A percentile compares a stretch with the other conserved stretches of the same genome.
Evolutionary conservation across 1,140 invertebrate genomes (phyloP).

Genomic region (Pseudomyrmex flavicornis): DNA sequence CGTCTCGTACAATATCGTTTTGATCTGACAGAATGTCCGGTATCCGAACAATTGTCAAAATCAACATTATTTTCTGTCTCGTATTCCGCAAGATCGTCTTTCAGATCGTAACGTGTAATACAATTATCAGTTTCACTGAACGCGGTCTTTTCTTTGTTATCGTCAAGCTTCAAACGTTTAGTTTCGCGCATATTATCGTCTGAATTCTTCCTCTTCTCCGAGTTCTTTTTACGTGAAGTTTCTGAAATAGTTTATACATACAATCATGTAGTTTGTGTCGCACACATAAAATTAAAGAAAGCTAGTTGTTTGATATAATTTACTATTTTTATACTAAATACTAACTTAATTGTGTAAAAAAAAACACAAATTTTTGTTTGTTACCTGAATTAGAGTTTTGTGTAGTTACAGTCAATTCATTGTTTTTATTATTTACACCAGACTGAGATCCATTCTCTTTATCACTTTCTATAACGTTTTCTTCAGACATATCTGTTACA

Average conservation of each 20-base stretch:
- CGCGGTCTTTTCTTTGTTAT: neutral
- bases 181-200: neutral
- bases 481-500: neutral
- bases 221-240: slow-evolving; percentile 2
- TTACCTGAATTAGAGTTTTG: slow-evolving; percentile 34
- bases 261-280: too few relatives aligned
- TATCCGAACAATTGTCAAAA: neutral
- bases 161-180: slow-evolving; percentile 36
- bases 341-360: neutral
- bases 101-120: neutral
- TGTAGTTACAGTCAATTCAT: slow-evolving; percentile 15
- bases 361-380: neutral
- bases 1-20: neutral
- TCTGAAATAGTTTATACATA: neutral
- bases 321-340: neutral
- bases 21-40: neutral
- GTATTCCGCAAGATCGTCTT: neutral
- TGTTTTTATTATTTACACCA: neutral
- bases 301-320: neutral
- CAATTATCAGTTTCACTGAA: neutral
- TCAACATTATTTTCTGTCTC: too few relatives aligned
- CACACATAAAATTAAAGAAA: too few relatives aligned
- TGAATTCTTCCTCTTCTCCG: slow-evolving; percentile 7
- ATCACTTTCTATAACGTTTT: slow-evolving; percentile 52
- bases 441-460: slow-evolving; percentile 68